phyloP scores from a whole-genome alignment of 2,888 invertebrate genomes.

The Lasioglossum pauxillum region DNA sequence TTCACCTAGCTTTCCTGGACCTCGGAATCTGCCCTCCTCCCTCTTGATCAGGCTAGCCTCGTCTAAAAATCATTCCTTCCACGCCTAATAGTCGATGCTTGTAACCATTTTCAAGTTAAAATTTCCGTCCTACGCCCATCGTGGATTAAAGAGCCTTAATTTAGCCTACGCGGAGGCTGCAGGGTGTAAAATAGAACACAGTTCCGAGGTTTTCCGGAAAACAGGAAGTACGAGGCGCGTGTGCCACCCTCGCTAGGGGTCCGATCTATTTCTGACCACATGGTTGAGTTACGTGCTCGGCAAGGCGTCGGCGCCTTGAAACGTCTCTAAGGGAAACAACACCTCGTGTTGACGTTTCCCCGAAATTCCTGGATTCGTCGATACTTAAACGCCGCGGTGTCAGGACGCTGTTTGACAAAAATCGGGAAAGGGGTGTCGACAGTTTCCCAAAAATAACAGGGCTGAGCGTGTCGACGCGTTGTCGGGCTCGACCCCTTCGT shows the following conservation, averaged over 20 bases:
- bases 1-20: not conserved
- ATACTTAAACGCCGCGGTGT: slow-evolving; percentile 23
- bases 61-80: no score
- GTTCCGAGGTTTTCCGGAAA: slow-evolving; percentile 37
- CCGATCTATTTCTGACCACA: slow-evolving; percentile 61
- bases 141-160: not conserved
- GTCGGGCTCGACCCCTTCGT: not conserved
- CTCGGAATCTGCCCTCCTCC: not conserved
- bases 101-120: not conserved
- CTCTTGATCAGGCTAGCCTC: not conserved
- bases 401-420: not conserved
- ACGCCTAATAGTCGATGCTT: not conserved
- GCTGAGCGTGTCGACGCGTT: not conserved
- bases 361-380: slow-evolving; percentile 56
- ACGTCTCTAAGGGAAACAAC: slow-evolving; percentile 52
- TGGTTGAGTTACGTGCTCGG: slow-evolving; percentile 59
- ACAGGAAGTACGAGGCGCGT: slow-evolving; percentile 44
- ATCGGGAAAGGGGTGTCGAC: slow-evolving; percentile 48
- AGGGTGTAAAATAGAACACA: slow-evolving; percentile 42
- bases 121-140: not conserved
- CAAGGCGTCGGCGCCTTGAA: slow-evolving; percentile 63
- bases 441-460: slow-evolving; percentile 66
- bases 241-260: slow-evolving; percentile 12
- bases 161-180: not conserved
- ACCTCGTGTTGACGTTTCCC: slow-evolving; percentile 71